phyloP scores from a whole-genome alignment of 2,797 vertebrate genomes.

The Gallirallus australis region DNA sequence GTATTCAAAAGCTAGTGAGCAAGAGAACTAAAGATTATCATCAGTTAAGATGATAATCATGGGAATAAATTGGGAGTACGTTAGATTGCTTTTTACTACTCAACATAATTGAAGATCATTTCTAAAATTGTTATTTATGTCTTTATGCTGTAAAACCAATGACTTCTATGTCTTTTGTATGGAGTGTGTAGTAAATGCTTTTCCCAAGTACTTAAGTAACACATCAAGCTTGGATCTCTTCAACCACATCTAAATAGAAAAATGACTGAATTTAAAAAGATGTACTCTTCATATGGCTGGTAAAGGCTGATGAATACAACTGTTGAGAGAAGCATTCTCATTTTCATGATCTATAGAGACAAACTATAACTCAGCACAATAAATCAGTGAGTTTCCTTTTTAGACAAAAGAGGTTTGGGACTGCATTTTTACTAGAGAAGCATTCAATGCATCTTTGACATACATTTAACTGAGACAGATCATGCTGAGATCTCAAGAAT shows the following conservation, averaged over 20 bases:
- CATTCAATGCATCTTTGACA: background rate
- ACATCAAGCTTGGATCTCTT: background rate
- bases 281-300: background rate
- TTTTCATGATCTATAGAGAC: background rate
- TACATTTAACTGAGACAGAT: background rate
- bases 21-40: background rate
- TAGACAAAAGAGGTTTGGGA: background rate
- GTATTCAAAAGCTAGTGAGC: background rate
- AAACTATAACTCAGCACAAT: background rate
- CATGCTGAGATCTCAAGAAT: background rate
- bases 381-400: background rate
- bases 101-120: background rate
- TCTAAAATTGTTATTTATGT: background rate
- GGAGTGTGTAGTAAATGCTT: background rate
- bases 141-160: background rate
- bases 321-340: background rate
- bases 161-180: background rate
- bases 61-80: background rate
- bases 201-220: background rate
- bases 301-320: background rate
- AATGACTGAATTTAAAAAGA: background rate
- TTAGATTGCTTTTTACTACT: background rate
- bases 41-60: background rate
- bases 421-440: background rate
- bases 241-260: background rate